Evolutionary conservation across 2,797 vertebrate genomes (phyloP).

Genomic region (Bovichtus diacanthus): DNA sequence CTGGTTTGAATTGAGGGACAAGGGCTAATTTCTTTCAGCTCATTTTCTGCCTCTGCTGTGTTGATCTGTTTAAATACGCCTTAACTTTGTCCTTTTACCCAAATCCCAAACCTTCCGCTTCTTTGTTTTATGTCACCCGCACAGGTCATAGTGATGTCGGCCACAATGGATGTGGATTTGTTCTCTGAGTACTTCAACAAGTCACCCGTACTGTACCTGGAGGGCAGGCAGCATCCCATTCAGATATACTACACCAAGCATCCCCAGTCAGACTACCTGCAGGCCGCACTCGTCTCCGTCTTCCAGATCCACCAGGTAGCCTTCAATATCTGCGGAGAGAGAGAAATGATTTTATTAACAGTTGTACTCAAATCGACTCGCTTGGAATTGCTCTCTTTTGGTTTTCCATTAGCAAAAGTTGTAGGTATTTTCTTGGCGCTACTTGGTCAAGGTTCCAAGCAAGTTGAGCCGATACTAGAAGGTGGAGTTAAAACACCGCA

Average conservation of each 20-base stretch:
- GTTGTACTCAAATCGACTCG: neutral
- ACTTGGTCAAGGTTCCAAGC: too few relatives aligned
- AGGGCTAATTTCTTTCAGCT: neutral
- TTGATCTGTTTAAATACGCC: neutral
- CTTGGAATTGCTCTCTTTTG: too few relatives aligned
- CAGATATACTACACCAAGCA: conserved; percentile 96
- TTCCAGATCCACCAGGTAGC: conserved; percentile 98
- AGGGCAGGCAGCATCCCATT: conserved; percentile 96
- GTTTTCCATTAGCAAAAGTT: too few relatives aligned
- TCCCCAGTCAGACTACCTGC: conserved; percentile 94
- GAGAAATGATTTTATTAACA: neutral
- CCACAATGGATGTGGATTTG: conserved; percentile 97
- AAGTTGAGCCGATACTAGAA: too few relatives aligned
- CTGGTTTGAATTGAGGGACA: too few relatives aligned
- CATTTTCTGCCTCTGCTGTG: neutral
- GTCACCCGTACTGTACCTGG: conserved; percentile 95
- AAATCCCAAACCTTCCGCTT: neutral
- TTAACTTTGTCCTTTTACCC: neutral
- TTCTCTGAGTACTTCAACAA: conserved; percentile 96
- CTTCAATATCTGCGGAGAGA: neutral
- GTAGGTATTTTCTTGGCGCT: too few relatives aligned
- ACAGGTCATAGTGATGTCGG: conserved; percentile 96
- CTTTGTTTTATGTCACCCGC: neutral
- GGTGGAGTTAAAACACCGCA: too few relatives aligned
- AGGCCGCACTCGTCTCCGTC: conserved; percentile 93